Conservation (phyloP, 2,888 invertebrate species). For the Agonum fuliginosum region DNA sequence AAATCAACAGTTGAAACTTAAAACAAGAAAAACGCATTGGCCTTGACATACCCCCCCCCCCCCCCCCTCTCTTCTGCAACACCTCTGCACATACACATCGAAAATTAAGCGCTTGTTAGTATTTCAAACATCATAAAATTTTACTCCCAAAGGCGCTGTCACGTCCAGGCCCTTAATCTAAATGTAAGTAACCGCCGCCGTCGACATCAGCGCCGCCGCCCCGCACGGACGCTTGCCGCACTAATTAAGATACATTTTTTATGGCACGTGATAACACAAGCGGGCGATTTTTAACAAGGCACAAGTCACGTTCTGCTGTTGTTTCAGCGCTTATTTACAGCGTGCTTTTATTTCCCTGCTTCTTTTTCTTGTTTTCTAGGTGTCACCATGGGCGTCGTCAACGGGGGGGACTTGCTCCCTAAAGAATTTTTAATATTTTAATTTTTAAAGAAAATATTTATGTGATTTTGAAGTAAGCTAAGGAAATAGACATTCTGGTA, state of each 20-base stretch:
- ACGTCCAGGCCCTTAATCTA: constrained; percentile 44
- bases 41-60: not conserved
- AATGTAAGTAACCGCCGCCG: constrained; percentile 36
- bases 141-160: constrained; percentile 38
- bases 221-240: constrained; percentile 11
- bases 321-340: not conserved
- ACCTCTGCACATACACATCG: constrained; percentile 22
- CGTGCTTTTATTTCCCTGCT: constrained; percentile 3
- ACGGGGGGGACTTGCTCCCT: too few species aligned
- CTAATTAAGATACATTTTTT: constrained; percentile 56
- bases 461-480: too few species aligned
- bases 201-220: not conserved
- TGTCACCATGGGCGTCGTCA: too few species aligned
- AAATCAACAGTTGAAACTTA: constrained; percentile 30
- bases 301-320: constrained; percentile 42
- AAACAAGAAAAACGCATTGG: constrained; percentile 31
- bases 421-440: too few species aligned
- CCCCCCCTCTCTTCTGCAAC: not conserved
- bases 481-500: too few species aligned
- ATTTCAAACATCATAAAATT: constrained; percentile 47
- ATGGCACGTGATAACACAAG: constrained; percentile 46
- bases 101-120: constrained; percentile 48
- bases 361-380: constrained; percentile 5
- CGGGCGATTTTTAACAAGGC: constrained; percentile 49
- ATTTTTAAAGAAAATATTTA: too few species aligned